phyloP scores from a whole-genome alignment of 2,888 invertebrate genomes.

The Alloscopus bannaensis region DNA sequence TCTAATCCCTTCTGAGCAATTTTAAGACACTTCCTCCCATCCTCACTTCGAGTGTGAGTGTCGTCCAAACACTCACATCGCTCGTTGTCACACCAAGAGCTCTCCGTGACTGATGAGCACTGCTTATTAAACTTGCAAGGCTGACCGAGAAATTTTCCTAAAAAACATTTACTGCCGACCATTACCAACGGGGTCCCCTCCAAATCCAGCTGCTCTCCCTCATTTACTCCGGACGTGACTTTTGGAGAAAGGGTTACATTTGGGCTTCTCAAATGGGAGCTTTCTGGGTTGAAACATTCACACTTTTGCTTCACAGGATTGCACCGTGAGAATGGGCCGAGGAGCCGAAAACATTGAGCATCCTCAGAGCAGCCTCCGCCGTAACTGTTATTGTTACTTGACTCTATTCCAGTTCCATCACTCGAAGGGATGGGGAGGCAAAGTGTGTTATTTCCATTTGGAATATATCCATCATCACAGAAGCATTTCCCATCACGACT shows the following conservation, averaged over 20 bases:
- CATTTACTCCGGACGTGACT: background rate
- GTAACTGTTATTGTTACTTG: background rate
- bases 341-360: constrained; percentile 56
- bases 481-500: constrained; percentile 69
- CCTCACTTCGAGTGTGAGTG: constrained; percentile 63
- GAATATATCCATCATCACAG: constrained; percentile 61
- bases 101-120: constrained; percentile 64
- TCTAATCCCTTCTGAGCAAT: constrained; percentile 63
- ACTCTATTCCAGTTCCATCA: constrained; percentile 24
- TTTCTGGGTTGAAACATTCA: constrained; percentile 66
- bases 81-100: constrained; percentile 66
- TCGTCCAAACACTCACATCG: constrained; percentile 67
- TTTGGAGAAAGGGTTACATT: background rate
- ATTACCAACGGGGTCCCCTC: constrained; percentile 38
- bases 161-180: constrained; percentile 66
- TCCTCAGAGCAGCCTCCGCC: constrained; percentile 64
- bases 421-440: constrained; percentile 62
- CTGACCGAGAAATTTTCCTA: constrained; percentile 66
- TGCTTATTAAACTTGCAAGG: constrained; percentile 69
- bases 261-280: constrained; percentile 9
- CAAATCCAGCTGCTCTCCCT: constrained; percentile 32
- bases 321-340: constrained; percentile 68
- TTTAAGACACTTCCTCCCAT: constrained; percentile 69
- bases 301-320: constrained; percentile 62
- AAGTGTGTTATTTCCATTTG: constrained; percentile 62